phyloP scores from a whole-genome alignment of 2,888 invertebrate species.

The Mallateleia sp. region DNA sequence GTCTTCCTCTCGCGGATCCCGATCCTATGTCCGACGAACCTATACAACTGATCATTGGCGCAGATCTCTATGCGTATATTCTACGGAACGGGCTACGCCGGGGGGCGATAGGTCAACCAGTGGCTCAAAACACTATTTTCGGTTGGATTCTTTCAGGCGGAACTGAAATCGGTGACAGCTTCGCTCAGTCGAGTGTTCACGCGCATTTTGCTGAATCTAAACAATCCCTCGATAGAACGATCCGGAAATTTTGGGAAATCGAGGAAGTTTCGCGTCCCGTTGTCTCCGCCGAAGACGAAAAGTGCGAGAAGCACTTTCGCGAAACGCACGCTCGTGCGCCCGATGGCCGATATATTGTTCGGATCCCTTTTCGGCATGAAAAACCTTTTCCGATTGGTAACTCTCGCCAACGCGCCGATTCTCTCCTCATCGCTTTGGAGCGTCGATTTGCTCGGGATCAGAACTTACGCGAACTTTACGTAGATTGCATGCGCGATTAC shows the following conservation, averaged over 20 bases:
- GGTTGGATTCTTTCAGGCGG: no score
- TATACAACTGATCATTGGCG: neutral
- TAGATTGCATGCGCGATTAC: neutral
- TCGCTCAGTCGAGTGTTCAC: neutral
- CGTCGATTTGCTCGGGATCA: neutral
- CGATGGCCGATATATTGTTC: neutral
- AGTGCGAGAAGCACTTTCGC: neutral
- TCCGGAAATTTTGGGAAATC: neutral
- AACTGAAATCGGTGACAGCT: neutral
- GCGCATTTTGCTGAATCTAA: neutral
- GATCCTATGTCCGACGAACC: neutral
- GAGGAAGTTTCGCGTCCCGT: neutral
- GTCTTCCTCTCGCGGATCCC: conserved; percentile 13
- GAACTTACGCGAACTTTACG: neutral
- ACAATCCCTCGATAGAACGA: neutral
- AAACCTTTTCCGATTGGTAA: neutral
- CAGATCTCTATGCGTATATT: neutral
- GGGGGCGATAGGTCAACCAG: no score
- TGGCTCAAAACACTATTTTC: no score
- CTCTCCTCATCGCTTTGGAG: neutral
- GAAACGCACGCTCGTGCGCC: neutral
- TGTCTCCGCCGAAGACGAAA: neutral
- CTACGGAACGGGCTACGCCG: neutral
- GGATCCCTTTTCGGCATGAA: neutral
- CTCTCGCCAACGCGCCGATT: no score